Conservation (phyloP, 2,797 vertebrate genomes). For the Pyrocephalus nanus region DNA sequence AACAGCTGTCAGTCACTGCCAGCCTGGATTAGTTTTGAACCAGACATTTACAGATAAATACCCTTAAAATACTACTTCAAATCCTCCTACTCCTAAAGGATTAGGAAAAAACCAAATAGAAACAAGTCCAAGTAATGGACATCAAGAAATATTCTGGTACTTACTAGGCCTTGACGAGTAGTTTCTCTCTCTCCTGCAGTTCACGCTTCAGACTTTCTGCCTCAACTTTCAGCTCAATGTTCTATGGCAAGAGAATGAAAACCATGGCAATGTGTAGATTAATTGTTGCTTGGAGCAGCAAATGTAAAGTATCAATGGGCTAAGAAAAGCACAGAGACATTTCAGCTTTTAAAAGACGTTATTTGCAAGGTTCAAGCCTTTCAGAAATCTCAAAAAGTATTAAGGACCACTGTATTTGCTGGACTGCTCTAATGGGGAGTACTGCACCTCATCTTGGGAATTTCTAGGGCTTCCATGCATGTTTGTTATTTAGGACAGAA, state of each 20-base stretch:
- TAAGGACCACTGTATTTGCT: neutral
- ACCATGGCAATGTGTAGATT: neutral
- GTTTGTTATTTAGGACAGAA: neutral
- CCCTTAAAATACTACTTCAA: neutral
- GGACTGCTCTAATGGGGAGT: rapidly evolving
- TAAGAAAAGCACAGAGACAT: neutral
- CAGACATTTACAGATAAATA: neutral
- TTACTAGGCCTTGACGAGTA: slow-evolving; percentile 95
- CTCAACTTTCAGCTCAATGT: slow-evolving; percentile 98
- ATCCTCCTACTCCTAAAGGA: neutral
- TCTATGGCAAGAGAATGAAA: slow-evolving; percentile 75
- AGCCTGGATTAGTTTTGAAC: neutral
- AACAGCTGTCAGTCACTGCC: neutral
- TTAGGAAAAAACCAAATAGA: neutral
- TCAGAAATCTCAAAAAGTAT: slow-evolving; percentile 17
- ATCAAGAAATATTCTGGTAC: slow-evolving; percentile 35
- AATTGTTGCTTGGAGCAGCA: neutral
- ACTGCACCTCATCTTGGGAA: neutral
- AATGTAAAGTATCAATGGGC: neutral
- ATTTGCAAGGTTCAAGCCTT: slow-evolving; percentile 22
- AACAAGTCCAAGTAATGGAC: neutral
- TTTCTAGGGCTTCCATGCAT: neutral
- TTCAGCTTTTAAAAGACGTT: neutral
- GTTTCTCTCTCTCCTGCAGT: slow-evolving; percentile 89
- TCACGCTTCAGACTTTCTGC: slow-evolving; percentile 94